Evolutionary conservation across 2,113 vertebrate species (phyloP).

Genomic region (Verasper variegatus): DNA sequence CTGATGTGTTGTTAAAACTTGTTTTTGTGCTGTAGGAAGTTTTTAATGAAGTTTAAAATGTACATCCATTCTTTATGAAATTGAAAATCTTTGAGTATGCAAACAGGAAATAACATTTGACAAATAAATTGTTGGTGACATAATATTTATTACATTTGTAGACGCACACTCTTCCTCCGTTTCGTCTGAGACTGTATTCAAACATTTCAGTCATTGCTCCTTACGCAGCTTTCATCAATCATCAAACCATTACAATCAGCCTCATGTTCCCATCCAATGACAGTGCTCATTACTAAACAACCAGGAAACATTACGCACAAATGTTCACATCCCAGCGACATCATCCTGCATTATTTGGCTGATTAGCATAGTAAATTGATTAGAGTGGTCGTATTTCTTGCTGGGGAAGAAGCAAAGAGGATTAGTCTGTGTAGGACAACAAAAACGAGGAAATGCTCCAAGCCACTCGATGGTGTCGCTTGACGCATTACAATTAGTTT

Average conservation of each 20-base stretch:
- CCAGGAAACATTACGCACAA: constrained; percentile 38
- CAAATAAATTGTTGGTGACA: not conserved
- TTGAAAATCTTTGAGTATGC: not conserved
- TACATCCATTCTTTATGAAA: not conserved
- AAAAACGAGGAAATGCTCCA: constrained; percentile 21
- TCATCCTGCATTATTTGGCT: constrained; percentile 31
- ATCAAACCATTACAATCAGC: constrained; percentile 24
- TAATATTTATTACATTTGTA: not conserved
- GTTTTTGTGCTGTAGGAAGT: no score
- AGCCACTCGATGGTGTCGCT: constrained; percentile 12
- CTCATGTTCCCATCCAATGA: not conserved
- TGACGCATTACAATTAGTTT: constrained; percentile 18
- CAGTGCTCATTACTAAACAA: constrained; percentile 20
- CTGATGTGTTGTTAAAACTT: no score
- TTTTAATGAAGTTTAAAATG: constrained; percentile 23
- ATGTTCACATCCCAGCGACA: constrained; percentile 28
- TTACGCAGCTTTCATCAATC: constrained; percentile 21
- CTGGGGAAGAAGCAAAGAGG: constrained; percentile 28
- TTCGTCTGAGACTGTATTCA: not conserved
- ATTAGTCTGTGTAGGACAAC: constrained; percentile 40
- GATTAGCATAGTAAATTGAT: constrained; percentile 58
- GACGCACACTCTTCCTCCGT: not conserved
- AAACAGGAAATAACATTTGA: not conserved
- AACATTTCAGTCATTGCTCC: constrained; percentile 14
- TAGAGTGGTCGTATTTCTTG: constrained; percentile 38